Conservation (phyloP, 2,797 vertebrate genomes). For the Microcaecilia unicolor region DNA sequence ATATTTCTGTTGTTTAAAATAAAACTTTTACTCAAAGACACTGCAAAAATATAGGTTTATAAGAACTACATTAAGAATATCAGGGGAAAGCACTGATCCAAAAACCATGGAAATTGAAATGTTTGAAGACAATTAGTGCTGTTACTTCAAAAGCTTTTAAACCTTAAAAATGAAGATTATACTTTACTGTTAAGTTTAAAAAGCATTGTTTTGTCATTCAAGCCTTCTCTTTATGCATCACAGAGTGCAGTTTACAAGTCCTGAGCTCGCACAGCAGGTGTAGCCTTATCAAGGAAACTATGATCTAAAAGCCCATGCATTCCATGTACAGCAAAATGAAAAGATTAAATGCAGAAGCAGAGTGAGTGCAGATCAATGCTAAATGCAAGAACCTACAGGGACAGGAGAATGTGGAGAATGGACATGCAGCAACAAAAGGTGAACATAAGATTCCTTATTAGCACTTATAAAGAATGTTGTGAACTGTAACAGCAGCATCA, state of each 20-base stretch:
- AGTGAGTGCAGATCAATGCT: slow-evolving; percentile 33
- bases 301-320: slow-evolving; percentile 74
- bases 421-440: too few relatives aligned
- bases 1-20: too few relatives aligned
- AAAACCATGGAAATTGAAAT: not conserved
- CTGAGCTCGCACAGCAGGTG: slow-evolving; percentile 46
- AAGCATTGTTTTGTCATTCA: too few relatives aligned
- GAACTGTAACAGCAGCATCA: too few relatives aligned
- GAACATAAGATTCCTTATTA: too few relatives aligned
- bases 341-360: slow-evolving; percentile 52
- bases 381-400: slow-evolving; percentile 29
- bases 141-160: slow-evolving; percentile 3
- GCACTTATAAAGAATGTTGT: too few relatives aligned
- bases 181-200: not conserved
- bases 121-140: slow-evolving; percentile 3
- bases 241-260: slow-evolving; percentile 9
- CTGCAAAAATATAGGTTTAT: too few relatives aligned
- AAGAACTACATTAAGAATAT: too few relatives aligned
- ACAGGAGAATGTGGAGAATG: slow-evolving; percentile 9
- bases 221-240: too few relatives aligned
- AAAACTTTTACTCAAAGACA: too few relatives aligned
- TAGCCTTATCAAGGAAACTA: slow-evolving; percentile 83
- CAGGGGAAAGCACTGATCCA: too few relatives aligned
- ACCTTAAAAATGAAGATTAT: not conserved
- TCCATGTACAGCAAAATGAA: slow-evolving; percentile 65